Evolutionary conservation across 2,888 invertebrate genomes (phyloP).

Genomic region (Eupithecia subfuscata): DNA sequence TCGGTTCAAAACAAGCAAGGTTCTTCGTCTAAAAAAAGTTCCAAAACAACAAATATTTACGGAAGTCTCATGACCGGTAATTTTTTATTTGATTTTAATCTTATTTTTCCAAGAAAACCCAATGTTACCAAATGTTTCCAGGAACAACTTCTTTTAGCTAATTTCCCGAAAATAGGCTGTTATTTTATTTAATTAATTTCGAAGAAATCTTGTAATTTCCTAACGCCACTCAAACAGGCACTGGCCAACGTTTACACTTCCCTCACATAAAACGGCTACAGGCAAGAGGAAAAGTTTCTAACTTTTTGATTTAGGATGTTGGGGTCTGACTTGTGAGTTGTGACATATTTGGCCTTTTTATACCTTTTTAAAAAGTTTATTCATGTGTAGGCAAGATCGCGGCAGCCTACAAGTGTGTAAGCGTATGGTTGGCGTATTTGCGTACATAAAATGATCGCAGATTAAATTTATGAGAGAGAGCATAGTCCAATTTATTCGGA

Average conservation of each 20-base stretch:
- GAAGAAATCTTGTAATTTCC: slow-evolving; percentile 35
- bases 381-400: background rate
- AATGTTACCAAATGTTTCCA: background rate
- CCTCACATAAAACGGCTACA: slow-evolving; percentile 19
- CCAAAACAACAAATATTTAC: background rate
- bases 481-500: no score
- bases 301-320: background rate
- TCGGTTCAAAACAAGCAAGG: background rate
- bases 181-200: slow-evolving; percentile 25
- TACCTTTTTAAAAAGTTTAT: background rate
- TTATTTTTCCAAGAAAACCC: background rate
- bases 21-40: background rate
- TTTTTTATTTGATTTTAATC: background rate
- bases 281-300: background rate
- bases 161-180: slow-evolving; percentile 3
- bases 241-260: slow-evolving; percentile 30
- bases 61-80: background rate
- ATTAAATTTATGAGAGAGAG: no score
- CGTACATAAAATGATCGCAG: no score
- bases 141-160: background rate
- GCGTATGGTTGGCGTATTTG: no score
- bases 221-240: slow-evolving; percentile 27
- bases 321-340: background rate
- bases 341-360: background rate
- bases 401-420: no score